Conservation (phyloP, 1,140 invertebrate genomes). For the Drusus annulatus region DNA sequence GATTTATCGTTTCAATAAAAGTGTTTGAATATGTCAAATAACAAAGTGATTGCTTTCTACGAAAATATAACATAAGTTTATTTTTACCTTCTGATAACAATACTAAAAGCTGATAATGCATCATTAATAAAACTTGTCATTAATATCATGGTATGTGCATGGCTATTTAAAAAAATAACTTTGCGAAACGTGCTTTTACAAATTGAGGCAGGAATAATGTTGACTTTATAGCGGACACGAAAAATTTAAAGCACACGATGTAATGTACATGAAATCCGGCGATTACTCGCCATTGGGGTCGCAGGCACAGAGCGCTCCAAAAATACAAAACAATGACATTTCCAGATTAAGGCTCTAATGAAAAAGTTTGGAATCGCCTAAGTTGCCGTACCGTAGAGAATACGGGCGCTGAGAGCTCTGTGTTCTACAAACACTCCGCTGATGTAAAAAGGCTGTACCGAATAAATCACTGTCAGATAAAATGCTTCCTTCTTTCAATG, state of each 20-base stretch:
- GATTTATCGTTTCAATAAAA: too few relatives aligned
- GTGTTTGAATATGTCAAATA: too few relatives aligned
- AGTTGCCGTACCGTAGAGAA: slow-evolving; percentile 27
- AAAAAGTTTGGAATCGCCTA: slow-evolving; percentile 40
- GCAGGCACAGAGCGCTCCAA: slow-evolving; percentile 3
- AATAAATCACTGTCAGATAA: slow-evolving; percentile 43
- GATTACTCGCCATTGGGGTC: slow-evolving; percentile 5
- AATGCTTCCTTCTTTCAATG: slow-evolving; percentile 41
- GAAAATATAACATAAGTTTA: too few relatives aligned
- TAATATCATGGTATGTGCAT: too few relatives aligned
- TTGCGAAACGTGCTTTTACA: neutral
- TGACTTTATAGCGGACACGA: too few relatives aligned
- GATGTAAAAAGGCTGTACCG: slow-evolving; percentile 45
- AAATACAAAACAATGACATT: slow-evolving; percentile 46
- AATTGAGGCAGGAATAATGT: neutral
- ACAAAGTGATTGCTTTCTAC: too few relatives aligned
- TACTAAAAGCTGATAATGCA: too few relatives aligned
- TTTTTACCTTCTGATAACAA: too few relatives aligned
- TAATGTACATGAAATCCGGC: too few relatives aligned
- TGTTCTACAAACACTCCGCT: slow-evolving; percentile 40
- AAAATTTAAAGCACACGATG: too few relatives aligned
- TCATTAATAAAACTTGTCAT: slow-evolving; percentile 12
- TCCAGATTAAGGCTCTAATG: slow-evolving; percentile 44
- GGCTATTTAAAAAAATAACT: too few relatives aligned
- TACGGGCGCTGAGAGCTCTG: slow-evolving; percentile 23